Conservation (phyloP, 1,140 invertebrate genomes). For the Coelopa frigida region DNA sequence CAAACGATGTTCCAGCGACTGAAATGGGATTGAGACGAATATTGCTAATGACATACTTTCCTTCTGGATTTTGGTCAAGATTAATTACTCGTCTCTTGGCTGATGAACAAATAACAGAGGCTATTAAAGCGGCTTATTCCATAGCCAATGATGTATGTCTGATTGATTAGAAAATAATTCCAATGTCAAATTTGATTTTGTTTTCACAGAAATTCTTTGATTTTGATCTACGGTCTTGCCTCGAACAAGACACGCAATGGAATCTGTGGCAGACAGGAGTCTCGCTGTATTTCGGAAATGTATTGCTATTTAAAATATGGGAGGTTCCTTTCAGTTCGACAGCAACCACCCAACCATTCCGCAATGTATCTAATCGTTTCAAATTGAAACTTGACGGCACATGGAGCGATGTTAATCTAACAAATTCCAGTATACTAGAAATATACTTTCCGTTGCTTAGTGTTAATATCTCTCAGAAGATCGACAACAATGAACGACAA, state of each 20-base stretch:
- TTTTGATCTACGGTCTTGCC: constrained; percentile 31
- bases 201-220: constrained; percentile 30
- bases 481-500: constrained; percentile 23
- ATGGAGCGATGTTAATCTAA: constrained; percentile 79
- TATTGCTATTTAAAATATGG: constrained; percentile 73
- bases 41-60: constrained; percentile 91
- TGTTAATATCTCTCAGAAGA: constrained; percentile 25
- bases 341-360: constrained; percentile 50
- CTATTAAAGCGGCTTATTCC: constrained; percentile 50
- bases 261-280: constrained; percentile 93
- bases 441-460: constrained; percentile 65
- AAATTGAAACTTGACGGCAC: constrained; percentile 70
- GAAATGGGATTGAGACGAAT: constrained; percentile 48
- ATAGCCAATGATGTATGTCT: constrained; percentile 27
- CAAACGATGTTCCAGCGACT: constrained; percentile 5
- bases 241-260: constrained; percentile 59
- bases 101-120: constrained; percentile 78
- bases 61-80: constrained; percentile 95
- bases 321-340: constrained; percentile 66
- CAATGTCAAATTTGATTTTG: not conserved
- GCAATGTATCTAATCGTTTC: constrained; percentile 50
- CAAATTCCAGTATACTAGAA: constrained; percentile 78
- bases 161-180: not conserved
- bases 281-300: constrained; percentile 74
- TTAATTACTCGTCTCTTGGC: constrained; percentile 86